These are phyloP conservation scores for Pelodytes ibericus DNA, from an alignment of 2,797 vertebrate species.

Conservation along the genomic window DNA sequence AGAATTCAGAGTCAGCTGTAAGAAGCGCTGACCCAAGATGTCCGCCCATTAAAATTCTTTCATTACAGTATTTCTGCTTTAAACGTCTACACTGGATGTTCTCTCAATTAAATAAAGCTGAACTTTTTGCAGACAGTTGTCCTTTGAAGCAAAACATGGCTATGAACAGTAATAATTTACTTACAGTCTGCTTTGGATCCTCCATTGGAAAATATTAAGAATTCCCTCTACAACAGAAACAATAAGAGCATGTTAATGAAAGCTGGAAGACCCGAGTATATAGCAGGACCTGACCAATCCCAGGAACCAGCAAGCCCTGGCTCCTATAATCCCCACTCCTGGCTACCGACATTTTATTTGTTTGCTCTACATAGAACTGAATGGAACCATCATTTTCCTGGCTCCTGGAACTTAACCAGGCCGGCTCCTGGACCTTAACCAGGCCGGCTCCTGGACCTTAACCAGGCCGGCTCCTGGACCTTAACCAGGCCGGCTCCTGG, in stretches of 20 bases:
- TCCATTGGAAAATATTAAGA: conserved; percentile 37
- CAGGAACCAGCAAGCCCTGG: background rate
- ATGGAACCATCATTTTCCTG: no score
- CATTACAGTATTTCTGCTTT: background rate
- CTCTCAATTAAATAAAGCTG: background rate
- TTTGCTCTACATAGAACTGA: conserved; percentile 47
- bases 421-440: no score
- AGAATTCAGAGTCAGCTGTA: no score
- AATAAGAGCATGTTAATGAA: background rate
- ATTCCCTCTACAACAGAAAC: conserved; percentile 20
- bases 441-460: no score
- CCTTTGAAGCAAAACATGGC: background rate
- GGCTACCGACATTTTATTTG: background rate
- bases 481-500: no score
- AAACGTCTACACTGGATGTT: background rate
- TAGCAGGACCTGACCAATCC: background rate
- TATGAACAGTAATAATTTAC: background rate
- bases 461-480: no score
- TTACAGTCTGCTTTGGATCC: conserved; percentile 18
- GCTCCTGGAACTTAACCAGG: no score
- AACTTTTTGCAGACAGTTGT: no score
- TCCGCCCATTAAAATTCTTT: background rate
- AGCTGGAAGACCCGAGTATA: background rate
- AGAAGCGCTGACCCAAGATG: no score
- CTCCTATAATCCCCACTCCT: background rate